Evolutionary conservation across 2,888 invertebrate genomes (phyloP).

Genomic region (Vanessa cardui): DNA sequence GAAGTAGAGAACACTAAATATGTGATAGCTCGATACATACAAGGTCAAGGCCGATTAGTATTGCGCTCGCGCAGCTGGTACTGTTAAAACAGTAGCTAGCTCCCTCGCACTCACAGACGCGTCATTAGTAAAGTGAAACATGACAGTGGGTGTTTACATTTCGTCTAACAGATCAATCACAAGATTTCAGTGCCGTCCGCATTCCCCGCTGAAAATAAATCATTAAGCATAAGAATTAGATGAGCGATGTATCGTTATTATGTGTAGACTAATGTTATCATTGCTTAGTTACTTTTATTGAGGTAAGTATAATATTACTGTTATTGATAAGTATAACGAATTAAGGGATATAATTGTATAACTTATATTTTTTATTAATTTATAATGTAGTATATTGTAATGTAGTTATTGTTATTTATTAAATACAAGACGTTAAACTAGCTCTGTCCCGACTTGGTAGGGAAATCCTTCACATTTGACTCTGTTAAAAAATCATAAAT

Average conservation of each 20-base stretch:
- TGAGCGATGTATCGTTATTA: slow-evolving; percentile 34
- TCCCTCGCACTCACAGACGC: slow-evolving; percentile 48
- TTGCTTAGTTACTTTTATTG: slow-evolving; percentile 16
- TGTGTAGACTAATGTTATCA: neutral
- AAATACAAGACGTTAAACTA: too few species aligned
- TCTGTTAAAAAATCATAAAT: too few species aligned
- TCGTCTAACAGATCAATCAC: slow-evolving; percentile 59
- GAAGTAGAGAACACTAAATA: slow-evolving; percentile 44
- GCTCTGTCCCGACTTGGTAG: too few species aligned
- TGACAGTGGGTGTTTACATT: slow-evolving; percentile 48
- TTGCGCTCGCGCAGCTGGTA: slow-evolving; percentile 50
- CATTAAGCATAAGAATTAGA: slow-evolving; percentile 59
- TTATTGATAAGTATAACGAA: too few species aligned
- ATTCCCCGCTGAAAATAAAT: slow-evolving; percentile 73
- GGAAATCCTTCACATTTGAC: too few species aligned
- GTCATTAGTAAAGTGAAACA: slow-evolving; percentile 47
- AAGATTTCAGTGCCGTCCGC: slow-evolving; percentile 65
- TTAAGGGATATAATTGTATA: too few species aligned
- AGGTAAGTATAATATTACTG: too few species aligned
- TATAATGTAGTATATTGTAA: too few species aligned
- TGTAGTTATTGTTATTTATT: too few species aligned
- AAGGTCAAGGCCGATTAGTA: slow-evolving; percentile 75
- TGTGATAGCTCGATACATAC: slow-evolving; percentile 60
- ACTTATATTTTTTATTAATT: too few species aligned
- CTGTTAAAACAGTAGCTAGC: slow-evolving; percentile 49